These are phyloP conservation scores for Odontomachus brunneus DNA, from an alignment of 1,140 invertebrate genomes.

Conservation along the genomic window DNA sequence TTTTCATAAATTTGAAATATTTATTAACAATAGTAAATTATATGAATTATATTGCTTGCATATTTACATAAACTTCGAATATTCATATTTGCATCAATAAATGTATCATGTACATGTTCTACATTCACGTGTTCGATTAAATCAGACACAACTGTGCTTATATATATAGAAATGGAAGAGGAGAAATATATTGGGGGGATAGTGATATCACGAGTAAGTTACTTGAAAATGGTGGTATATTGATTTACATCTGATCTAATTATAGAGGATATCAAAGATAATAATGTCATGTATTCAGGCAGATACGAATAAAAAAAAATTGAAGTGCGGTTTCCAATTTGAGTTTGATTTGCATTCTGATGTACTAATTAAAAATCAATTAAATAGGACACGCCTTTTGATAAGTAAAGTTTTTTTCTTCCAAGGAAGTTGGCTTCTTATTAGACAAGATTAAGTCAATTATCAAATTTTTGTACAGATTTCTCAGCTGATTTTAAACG, in stretches of 20 bases:
- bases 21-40: not conserved
- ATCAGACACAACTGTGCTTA: too few species aligned
- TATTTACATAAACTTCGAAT: conserved; percentile 6
- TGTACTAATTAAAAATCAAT: not conserved
- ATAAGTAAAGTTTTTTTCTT: not conserved
- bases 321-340: not conserved
- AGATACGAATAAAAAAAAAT: conserved; percentile 3
- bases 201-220: conserved; percentile 36
- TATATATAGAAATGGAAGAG: not conserved
- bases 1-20: not conserved
- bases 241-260: conserved; percentile 48
- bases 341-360: not conserved
- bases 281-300: not conserved
- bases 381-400: not conserved
- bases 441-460: not conserved
- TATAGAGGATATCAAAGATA: conserved; percentile 50
- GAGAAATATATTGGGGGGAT: not conserved
- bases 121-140: not conserved
- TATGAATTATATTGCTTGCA: conserved; percentile 22
- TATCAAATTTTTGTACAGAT: not conserved
- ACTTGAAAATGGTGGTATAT: conserved; percentile 44
- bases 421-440: not conserved
- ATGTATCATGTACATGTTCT: not conserved
- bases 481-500: conserved; percentile 10
- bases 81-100: not conserved